These are phyloP conservation scores for Athalia rosae DNA, from an alignment of 2,888 invertebrate genomes.

Conservation along the genomic window DNA sequence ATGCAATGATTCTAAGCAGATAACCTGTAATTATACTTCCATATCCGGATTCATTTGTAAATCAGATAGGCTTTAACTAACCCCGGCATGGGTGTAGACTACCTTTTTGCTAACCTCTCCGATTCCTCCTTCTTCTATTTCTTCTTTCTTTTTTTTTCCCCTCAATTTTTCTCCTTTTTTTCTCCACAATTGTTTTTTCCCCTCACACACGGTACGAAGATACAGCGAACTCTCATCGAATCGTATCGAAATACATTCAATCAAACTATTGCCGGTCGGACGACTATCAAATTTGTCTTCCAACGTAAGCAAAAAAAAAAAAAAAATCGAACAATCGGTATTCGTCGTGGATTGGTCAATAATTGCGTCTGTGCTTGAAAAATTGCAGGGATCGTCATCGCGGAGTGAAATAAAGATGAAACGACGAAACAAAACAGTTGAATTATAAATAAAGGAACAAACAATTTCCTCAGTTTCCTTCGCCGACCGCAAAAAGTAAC, in stretches of 20 bases:
- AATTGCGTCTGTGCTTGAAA: neutral
- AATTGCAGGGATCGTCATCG: too few species aligned
- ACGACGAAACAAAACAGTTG: slow-evolving; percentile 35
- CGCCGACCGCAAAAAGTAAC: slow-evolving; percentile 50
- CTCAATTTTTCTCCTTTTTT: neutral
- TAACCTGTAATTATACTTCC: slow-evolving; percentile 43
- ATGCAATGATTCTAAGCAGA: slow-evolving; percentile 28
- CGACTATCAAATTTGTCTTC: too few species aligned
- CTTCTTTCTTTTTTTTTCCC: neutral
- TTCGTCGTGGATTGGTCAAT: neutral
- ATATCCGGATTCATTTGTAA: slow-evolving; percentile 40
- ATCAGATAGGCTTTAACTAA: slow-evolving; percentile 34
- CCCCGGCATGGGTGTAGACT: neutral
- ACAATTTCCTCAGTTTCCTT: too few species aligned
- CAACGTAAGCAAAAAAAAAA: too few species aligned
- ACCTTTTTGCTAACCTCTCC: neutral
- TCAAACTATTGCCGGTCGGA: too few species aligned
- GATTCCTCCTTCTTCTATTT: neutral
- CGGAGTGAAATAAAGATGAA: slow-evolving; percentile 18
- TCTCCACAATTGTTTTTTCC: neutral
- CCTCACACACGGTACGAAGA: neutral
- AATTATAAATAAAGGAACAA: slow-evolving; percentile 8
- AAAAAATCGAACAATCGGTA: too few species aligned
- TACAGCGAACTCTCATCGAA: neutral
- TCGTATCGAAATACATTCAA: too few species aligned